These are phyloP conservation scores for Liolophura sinensis DNA, from an alignment of 1,140 invertebrate genomes.

Conservation along the genomic window DNA sequence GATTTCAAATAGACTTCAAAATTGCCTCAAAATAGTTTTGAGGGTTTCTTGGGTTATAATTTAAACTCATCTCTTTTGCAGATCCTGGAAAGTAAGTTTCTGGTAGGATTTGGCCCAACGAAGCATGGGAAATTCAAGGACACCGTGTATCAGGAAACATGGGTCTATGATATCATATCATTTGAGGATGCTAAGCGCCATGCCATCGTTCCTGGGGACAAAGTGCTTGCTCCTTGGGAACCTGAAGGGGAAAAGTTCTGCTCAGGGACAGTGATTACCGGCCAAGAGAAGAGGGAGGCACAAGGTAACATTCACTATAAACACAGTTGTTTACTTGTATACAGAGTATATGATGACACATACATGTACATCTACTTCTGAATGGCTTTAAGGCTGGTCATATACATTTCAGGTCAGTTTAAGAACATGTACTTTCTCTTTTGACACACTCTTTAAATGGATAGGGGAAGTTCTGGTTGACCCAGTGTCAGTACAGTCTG, in stretches of 20 bases:
- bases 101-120: conserved; percentile 51
- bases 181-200: conserved; percentile 45
- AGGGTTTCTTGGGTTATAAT: background rate
- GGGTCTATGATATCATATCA: conserved; percentile 51
- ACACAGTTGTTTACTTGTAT: background rate
- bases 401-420: background rate
- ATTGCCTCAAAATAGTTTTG: background rate
- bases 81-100: conserved; percentile 47
- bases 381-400: too few relatives aligned
- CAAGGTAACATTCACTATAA: conserved; percentile 19
- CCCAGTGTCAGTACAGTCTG: too few relatives aligned
- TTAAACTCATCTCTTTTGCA: conserved; percentile 23
- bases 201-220: conserved; percentile 42
- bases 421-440: background rate
- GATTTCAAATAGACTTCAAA: too few relatives aligned
- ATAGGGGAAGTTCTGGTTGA: too few relatives aligned
- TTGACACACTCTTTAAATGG: too few relatives aligned
- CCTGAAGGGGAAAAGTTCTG: conserved; percentile 48
- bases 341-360: background rate
- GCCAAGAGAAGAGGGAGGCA: conserved; percentile 43
- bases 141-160: conserved; percentile 51
- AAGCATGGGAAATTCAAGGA: conserved; percentile 47
- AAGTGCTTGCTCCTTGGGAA: conserved; percentile 50
- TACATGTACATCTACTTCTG: background rate
- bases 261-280: conserved; percentile 51